These are phyloP conservation scores for Melanostoma scalare DNA, from an alignment of 2,888 invertebrate species.

Conservation along the genomic window DNA sequence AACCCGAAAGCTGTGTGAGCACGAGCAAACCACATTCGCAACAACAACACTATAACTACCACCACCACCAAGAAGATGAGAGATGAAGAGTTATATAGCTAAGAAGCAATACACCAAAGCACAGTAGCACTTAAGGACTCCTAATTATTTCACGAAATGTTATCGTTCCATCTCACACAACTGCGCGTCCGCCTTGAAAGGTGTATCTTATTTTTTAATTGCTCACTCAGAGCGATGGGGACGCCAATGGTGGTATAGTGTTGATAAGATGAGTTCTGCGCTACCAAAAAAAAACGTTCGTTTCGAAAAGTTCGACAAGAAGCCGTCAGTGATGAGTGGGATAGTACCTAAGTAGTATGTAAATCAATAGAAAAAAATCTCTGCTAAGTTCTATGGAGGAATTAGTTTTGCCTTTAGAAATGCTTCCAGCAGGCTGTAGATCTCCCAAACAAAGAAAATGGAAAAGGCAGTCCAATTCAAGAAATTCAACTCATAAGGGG, in stretches of 20 bases:
- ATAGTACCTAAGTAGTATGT: not conserved
- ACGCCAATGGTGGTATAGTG: conserved; percentile 22
- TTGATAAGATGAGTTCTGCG: conserved; percentile 47
- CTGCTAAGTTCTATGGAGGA: not conserved
- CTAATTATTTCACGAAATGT: conserved; percentile 72
- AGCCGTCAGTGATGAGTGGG: conserved; percentile 28
- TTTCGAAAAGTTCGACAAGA: conserved; percentile 52
- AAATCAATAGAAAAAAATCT: conserved; percentile 1
- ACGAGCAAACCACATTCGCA: conserved; percentile 48
- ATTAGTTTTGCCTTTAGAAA: conserved; percentile 20
- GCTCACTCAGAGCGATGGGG: conserved; percentile 53
- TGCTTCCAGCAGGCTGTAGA: not conserved
- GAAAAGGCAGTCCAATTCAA: conserved; percentile 57
- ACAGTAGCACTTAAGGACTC: conserved; percentile 69
- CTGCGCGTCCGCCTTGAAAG: conserved; percentile 44
- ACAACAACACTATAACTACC: not conserved
- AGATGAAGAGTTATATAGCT: conserved; percentile 20
- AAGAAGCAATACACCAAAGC: conserved; percentile 27
- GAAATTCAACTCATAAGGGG: conserved; percentile 34
- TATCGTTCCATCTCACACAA: conserved; percentile 37
- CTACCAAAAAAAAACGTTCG: conserved; percentile 11
- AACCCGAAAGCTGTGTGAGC: conserved; percentile 44
- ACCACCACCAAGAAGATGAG: conserved; percentile 11
- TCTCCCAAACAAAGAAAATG: not conserved
- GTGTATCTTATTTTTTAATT: conserved; percentile 70